Evolutionary conservation across 2,113 vertebrate genomes (phyloP), one percentile per base, ranked within the genome.

Genomic region (Menidia beryllina): DNA sequence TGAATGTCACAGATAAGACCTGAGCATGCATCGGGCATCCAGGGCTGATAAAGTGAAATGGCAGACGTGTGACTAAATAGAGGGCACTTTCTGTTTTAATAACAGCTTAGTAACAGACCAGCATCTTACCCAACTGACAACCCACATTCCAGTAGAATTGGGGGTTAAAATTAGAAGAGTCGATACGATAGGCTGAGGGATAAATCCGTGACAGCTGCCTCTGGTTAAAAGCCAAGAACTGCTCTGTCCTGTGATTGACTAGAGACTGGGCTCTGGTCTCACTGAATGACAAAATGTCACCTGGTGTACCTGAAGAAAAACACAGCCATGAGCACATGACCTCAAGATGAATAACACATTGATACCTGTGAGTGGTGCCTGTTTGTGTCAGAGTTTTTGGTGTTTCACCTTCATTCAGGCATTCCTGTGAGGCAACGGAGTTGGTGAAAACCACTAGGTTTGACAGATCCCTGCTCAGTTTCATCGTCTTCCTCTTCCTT

Each of bases 121-220:
- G 25, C 1, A 23, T 59, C 88, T 56, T 68, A 99, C 98, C 98
- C 63, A 99, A 73, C 82, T 99, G 98, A 90, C 96, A 98, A 6
- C 98, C 98, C 61, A 95, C 92, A 0, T 97, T 99, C 98, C 98
- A 99, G 87, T 98, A 99, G 1, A 96, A 94, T 77, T 98, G 91
- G 0, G 98, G 98, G 89, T 99, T 98, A 88, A 98, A 98, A 86
- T 99, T 99, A 82, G 97, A 98, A 51, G 98, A 99, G 91, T 99
- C 97, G 0, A 99, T 98, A 34, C 98, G 94, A 65, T 98, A 99
- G 62, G 97, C 98, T 0, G 98, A 99, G 1, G 98, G 98, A 67
- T 99, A 99, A 86, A 99, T 95, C 75, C 97, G 92, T 1, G 95
- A 97, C 67, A 99, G 95, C 84, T 99, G 98, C 43, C 92, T 95